Evolutionary conservation across 2,888 invertebrate species (phyloP), one percentile per base, ranked within the genome.

Genomic region (Pilophorus perplexus): DNA sequence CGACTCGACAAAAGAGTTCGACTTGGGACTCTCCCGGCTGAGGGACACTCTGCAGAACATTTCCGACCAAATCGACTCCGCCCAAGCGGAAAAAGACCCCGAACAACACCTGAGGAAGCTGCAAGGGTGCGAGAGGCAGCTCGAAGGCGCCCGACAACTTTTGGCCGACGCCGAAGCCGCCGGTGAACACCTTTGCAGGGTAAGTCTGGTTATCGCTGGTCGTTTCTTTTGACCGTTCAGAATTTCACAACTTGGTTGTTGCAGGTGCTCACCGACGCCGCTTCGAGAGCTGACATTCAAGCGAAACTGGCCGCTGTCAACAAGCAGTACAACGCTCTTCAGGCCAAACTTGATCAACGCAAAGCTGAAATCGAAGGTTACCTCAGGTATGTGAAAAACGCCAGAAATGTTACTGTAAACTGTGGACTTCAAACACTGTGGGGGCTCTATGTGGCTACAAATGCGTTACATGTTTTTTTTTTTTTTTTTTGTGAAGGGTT

Each of bases 1-100:
- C 2, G 94, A 93, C 74, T 91, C 94, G 6, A 91, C 93, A 57
- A 85, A 92, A 67, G 93, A 95, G 78, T 95, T 96, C 77, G 93
- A 94, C 78, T 90, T 92, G 0, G 90, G 89, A 1, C 81, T 94
- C 3, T 85, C 89, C 66, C 83, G 92, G 1, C 80, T 97, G 4
- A 83, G 89, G 16, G 91, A 91, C 76, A 92, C 93, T n/a, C 77
- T 96, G 52, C 90, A 91, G 75, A 86, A 85, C 68, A 91, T 95
- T 72, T 87, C 88, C 27, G 94, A 95, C 73, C 88, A 89, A 72
- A 79, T 96, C 67, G 95, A 95, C 73, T 87, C 89, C 59, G 79
- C 94, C 18, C 85, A 89, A 10, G 78, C 84, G 67, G 88, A 92
- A 75, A 91, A 93, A 75, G 66, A 66, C 23, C 88, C 92, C 0